These are phyloP conservation scores for Hyaena hyaena DNA, from an alignment of 2,113 vertebrate species.

Conservation along the genomic window DNA sequence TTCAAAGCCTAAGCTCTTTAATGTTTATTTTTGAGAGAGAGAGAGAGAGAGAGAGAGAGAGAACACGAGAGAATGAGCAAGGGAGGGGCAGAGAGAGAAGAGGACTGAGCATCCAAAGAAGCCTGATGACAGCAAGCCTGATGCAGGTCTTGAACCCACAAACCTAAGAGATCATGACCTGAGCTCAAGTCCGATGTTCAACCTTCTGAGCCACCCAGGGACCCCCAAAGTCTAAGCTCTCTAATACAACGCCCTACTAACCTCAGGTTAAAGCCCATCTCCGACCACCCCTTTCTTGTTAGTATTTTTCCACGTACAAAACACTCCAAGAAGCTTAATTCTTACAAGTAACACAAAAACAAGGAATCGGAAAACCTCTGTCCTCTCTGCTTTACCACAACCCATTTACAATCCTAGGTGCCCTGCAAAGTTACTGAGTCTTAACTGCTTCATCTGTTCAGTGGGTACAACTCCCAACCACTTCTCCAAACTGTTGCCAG, in stretches of 20 bases:
- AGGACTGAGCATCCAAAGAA: too few species aligned
- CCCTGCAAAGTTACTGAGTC: not conserved
- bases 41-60: too few species aligned
- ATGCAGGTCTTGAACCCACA: too few species aligned
- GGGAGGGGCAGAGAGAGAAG: too few species aligned
- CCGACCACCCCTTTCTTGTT: not conserved
- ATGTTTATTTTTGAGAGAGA: too few species aligned
- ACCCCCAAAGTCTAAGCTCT: not conserved
- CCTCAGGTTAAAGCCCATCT: not conserved
- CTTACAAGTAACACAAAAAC: not conserved
- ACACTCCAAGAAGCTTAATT: not conserved
- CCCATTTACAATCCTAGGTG: fast-evolving
- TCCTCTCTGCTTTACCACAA: not conserved
- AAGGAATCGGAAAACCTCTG: not conserved
- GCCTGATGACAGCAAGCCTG: too few species aligned
- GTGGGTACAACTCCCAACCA: not conserved
- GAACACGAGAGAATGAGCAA: too few species aligned
- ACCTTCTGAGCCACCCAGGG: too few species aligned
- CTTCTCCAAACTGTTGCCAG: not conserved
- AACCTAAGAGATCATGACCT: too few species aligned
- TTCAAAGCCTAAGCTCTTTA: not conserved
- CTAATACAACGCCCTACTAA: not conserved
- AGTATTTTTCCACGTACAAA: not conserved
- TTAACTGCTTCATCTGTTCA: not conserved
- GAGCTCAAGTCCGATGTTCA: too few species aligned